Evolutionary conservation across 2,113 vertebrate species (phyloP).

Genomic region (Promerops cafer): DNA sequence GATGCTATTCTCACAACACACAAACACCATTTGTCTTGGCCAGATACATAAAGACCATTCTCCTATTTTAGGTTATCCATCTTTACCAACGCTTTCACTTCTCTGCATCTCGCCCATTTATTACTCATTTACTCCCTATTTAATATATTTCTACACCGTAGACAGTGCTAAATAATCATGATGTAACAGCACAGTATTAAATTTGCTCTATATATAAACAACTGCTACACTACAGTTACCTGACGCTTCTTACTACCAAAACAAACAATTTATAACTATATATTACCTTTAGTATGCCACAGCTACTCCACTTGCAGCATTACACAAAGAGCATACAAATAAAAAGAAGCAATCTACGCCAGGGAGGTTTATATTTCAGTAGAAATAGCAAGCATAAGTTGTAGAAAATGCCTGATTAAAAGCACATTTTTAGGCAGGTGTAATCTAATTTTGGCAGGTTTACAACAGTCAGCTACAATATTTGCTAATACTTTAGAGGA

Average conservation of each 20-base stretch:
- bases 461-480: not conserved
- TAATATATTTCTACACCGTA: not conserved
- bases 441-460: conserved; percentile 2
- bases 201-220: not conserved
- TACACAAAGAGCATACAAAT: not conserved
- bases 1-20: conserved; percentile 10
- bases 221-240: not conserved
- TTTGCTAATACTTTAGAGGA: not conserved
- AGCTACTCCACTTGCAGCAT: not conserved
- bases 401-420: not conserved
- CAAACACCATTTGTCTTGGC: not conserved
- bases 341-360: not conserved
- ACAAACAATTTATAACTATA: not conserved
- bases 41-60: not conserved
- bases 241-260: not conserved
- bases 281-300: not conserved
- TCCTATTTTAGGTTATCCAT: not conserved
- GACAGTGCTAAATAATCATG: not conserved
- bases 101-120: not conserved
- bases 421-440: not conserved
- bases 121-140: not conserved
- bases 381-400: not conserved
- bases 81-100: not conserved
- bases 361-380: not conserved
- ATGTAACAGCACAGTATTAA: not conserved